These are phyloP conservation scores for Petrocephalus sullivani DNA, from an alignment of 2,797 vertebrate genomes.

Conservation along the genomic window DNA sequence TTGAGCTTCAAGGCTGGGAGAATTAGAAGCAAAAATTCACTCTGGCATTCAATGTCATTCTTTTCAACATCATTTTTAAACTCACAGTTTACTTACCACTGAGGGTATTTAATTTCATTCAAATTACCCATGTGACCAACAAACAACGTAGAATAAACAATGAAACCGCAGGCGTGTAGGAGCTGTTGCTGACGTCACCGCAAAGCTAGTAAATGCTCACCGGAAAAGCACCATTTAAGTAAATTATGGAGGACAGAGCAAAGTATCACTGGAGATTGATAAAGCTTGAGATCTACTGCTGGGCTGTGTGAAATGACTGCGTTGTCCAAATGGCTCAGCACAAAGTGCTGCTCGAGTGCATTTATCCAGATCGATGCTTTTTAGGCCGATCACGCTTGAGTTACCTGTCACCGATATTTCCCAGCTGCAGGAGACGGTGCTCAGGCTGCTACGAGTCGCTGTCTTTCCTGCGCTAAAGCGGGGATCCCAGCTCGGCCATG, in stretches of 20 bases:
- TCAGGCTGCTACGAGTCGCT: neutral
- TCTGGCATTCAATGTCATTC: neutral
- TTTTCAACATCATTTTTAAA: neutral
- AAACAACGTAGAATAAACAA: neutral
- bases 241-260: neutral
- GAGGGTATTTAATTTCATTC: neutral
- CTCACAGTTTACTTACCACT: neutral
- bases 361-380: conserved; percentile 16
- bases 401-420: conserved; percentile 6
- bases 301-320: neutral
- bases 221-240: neutral
- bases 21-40: neutral
- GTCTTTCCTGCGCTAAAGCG: neutral
- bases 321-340: neutral
- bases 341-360: conserved; percentile 7
- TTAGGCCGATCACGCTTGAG: neutral
- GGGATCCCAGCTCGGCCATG: neutral
- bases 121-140: neutral
- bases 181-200: neutral
- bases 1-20: neutral
- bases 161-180: neutral
- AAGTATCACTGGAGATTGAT: neutral
- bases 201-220: neutral
- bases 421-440: neutral
- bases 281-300: neutral